Base-by-base conservation (phyloP, 2,888 invertebrate genomes). In the Nowickia ferox region DNA sequence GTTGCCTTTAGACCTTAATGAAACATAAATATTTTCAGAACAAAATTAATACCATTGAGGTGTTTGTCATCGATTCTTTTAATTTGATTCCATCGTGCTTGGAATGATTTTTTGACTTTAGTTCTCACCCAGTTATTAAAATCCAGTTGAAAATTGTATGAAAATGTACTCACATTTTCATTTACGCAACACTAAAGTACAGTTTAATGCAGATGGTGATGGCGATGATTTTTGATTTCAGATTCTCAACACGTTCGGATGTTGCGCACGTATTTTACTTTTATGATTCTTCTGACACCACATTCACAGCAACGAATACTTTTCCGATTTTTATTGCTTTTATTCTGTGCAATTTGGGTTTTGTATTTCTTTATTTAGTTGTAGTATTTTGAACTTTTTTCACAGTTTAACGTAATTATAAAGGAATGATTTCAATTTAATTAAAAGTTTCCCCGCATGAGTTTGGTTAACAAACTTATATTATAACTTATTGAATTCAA, bases 241-340 rank as follows among this genome's bases (percentile, higher is more conserved):
- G 17, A 83, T 83, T 86, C 86, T 6, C 22, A 72, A 48, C 83
- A 86, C 83, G 83, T 86, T 63, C 46, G 11, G 15, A 66, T 68
- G 72, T 80, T 80, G 74, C 72, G 83, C 86, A 86, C 83, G 86
- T 86, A 83, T 66, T 72, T 61, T 55, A 72, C 66, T 68, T 83
- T 79, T 72, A 83, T 78, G 78, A 82, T 85, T 85, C 82, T 51
- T 78, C 78, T 59, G 69, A 69, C 78, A 78, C 72, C 46, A 81
- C 59, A 76, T 76, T 68, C 55, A 30, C 61, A 48, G 10, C n/a
- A 22, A 61, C 17, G 3, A 57, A 9, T 69, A 11, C 22, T 17
- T 22, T 61, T 17, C 4, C 40, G 42, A 42, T 42, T 61, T 42
- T 9, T 40, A 61, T 61, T 42, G 9, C 55, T 2, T 42, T 42